phyloP scores from a whole-genome alignment of 2,113 vertebrate species.

The Corynorhinus townsendii region DNA sequence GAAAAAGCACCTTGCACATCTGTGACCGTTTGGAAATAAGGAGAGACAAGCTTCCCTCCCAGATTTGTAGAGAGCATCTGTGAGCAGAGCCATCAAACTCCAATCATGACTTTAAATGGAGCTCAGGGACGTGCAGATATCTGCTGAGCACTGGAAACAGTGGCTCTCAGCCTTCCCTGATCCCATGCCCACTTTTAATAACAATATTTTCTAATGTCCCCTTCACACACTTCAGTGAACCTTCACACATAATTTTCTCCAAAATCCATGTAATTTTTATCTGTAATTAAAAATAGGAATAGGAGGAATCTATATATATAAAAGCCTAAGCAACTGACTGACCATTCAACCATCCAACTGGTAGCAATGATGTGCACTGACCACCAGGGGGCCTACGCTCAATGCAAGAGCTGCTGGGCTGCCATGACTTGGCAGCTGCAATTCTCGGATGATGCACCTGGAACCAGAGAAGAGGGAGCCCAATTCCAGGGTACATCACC shows the following conservation, averaged over 20 bases:
- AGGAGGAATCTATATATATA: neutral
- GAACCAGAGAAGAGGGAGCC: too few relatives aligned
- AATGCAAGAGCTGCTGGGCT: too few relatives aligned
- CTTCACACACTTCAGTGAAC: neutral
- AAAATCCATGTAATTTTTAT: neutral
- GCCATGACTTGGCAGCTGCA: too few relatives aligned
- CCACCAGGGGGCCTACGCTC: too few relatives aligned
- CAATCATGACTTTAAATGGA: neutral
- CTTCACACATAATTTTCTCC: neutral
- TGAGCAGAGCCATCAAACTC: neutral
- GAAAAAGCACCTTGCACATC: neutral
- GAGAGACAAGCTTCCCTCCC: neutral
- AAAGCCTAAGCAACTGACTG: too few relatives aligned
- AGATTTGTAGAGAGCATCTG: neutral
- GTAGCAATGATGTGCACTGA: too few relatives aligned
- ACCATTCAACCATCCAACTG: too few relatives aligned
- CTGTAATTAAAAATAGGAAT: conserved; percentile 18
- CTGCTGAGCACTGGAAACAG: neutral
- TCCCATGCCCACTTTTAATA: neutral
- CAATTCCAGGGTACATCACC: too few relatives aligned
- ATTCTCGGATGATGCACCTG: too few relatives aligned
- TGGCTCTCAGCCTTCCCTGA: neutral
- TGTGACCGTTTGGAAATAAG: neutral
- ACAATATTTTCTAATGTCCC: neutral
- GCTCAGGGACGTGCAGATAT: neutral